Conservation (phyloP, 2,113 vertebrate species). For the Thunnus maccoyii region DNA sequence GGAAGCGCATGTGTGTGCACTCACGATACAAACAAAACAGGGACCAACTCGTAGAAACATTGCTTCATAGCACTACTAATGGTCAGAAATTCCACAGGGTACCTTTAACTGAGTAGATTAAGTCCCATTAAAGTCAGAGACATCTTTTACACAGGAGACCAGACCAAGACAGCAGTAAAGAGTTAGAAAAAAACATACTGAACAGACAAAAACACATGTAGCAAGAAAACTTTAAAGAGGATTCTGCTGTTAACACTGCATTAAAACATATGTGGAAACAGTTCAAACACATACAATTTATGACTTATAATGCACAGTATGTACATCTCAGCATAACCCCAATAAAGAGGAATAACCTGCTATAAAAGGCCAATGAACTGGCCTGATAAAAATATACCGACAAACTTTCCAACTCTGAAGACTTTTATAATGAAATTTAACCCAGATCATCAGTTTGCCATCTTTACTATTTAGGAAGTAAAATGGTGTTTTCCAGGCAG, state of each 20-base stretch:
- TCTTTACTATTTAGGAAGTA: slow-evolving; percentile 11
- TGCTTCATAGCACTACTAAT: too few relatives aligned
- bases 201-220: neutral
- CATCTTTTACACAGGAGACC: neutral
- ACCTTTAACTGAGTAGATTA: too few relatives aligned
- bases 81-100: too few relatives aligned
- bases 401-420: neutral
- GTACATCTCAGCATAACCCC: neutral
- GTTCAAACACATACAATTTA: neutral
- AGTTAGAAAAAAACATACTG: too few relatives aligned
- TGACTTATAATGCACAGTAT: neutral
- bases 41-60: too few relatives aligned
- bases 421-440: neutral
- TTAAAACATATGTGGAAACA: neutral
- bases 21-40: too few relatives aligned
- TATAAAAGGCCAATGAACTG: neutral
- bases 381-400: neutral
- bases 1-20: too few relatives aligned
- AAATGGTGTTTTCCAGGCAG: slow-evolving; percentile 15
- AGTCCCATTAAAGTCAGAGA: too few relatives aligned
- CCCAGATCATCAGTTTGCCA: neutral
- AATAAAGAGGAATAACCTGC: neutral
- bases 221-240: neutral
- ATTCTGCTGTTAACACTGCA: neutral
- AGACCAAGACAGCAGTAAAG: too few relatives aligned